Evolutionary conservation across 2,797 vertebrate genomes (phyloP).

Genomic region (Tympanoctomys barrerae): DNA sequence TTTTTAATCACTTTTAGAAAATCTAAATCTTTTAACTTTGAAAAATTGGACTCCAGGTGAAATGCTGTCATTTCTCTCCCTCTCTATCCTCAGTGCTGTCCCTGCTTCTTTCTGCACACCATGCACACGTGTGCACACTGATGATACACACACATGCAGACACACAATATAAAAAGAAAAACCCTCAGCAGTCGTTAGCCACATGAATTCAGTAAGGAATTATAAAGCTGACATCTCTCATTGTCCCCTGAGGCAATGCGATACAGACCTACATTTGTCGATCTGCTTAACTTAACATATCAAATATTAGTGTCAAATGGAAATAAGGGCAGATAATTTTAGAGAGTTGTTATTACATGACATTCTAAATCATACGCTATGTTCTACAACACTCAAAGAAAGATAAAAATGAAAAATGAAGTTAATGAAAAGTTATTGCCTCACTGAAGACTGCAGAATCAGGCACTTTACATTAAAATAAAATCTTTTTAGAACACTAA

Average conservation of each 20-base stretch:
- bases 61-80: neutral
- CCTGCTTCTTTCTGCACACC: neutral
- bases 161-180: neutral
- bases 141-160: neutral
- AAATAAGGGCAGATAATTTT: conserved; percentile 70
- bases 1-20: neutral
- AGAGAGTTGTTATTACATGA: conserved; percentile 74
- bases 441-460: conserved; percentile 77
- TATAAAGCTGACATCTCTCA: conserved; percentile 59
- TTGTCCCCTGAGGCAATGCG: conserved; percentile 49
- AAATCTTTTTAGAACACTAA: conserved; percentile 75
- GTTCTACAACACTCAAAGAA: conserved; percentile 74
- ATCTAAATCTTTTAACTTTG: neutral
- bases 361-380: conserved; percentile 77
- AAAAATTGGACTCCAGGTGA: neutral
- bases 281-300: conserved; percentile 72
- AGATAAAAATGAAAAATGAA: conserved; percentile 83
- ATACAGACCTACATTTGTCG: conserved; percentile 42
- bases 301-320: conserved; percentile 70
- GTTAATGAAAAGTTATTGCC: conserved; percentile 82
- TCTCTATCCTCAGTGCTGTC: too few species aligned
- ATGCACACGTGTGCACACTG: neutral
- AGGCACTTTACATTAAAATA: conserved; percentile 80
- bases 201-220: conserved; percentile 57
- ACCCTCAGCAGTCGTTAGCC: conserved; percentile 40